Evolutionary conservation across 2,797 vertebrate genomes (phyloP), one percentile per base, ranked within the genome.

Genomic region (Sternarchorhynchus goeldii): DNA sequence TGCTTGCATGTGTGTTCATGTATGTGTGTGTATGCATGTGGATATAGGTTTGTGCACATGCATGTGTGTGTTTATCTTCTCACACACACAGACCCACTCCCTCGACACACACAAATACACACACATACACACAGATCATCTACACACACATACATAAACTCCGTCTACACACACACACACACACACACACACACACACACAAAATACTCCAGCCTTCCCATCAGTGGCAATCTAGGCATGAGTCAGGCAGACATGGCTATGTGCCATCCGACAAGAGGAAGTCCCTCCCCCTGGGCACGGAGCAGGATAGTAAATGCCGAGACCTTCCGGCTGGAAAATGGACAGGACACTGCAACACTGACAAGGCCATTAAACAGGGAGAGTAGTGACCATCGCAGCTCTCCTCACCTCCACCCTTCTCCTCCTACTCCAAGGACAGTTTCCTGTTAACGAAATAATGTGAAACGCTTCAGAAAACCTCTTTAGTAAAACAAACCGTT

Each of bases 201-300:
- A 25, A 0, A 25, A 25, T 25, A 25, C 25, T 91, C 91, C 89
- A 81, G 91, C 90, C 89, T 92, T 93, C 90, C 85, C 87, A 92
- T 94, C 92, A 93, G 88, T 41, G 14, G 85, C 58, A 82, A 75
- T 69, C 85, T 84, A 87, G 89, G 82, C 88, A 88, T 93, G 93
- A 94, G 88, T 84, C 53, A 82, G 87, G 84, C 79, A 85, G 94
- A 93, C 93, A 94, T 91, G 90, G 78, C 91, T 86, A 85, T 88
- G 89, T 91, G 88, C 88, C 88, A 90, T 92, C 92, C 89, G 86
- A 83, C 0, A 76, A 90, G 84, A 76, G 57, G 93, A 94, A 89
- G 83, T 89, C 78, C 84, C 81, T 89, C 90, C 92, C 92, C 88
- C 85, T 64, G 85, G 91, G 91, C 90, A 86, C 84, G 85, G 87